phyloP scores from a whole-genome alignment of 2,888 invertebrate species.

The Trichopria drosophilae region DNA sequence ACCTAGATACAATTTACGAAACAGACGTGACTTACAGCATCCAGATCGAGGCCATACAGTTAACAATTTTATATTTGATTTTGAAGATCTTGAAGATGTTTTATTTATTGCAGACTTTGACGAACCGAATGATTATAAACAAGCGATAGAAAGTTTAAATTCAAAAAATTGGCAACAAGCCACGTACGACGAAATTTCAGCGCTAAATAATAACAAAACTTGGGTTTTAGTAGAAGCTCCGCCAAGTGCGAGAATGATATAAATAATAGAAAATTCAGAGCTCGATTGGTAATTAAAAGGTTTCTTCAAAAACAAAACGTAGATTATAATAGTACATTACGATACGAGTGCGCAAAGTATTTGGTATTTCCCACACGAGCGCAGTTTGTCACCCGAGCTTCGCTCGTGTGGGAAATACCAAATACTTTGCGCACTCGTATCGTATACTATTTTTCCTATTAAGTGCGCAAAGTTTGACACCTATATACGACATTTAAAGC shows the following conservation, averaged over 20 bases:
- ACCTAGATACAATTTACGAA: conserved; percentile 8
- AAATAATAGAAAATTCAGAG: conserved; percentile 5
- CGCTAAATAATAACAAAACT: conserved; percentile 12
- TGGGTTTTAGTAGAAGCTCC: conserved; percentile 7
- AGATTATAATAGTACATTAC: no score
- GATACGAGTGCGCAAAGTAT: no score
- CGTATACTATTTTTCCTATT: no score
- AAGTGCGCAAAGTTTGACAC: no score
- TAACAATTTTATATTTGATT: conserved; percentile 11
- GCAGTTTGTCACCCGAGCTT: no score
- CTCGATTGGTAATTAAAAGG: conserved; percentile 14
- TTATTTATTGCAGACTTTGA: conserved; percentile 5
- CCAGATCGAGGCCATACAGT: conserved; percentile 3
- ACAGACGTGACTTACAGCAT: conserved; percentile 1
- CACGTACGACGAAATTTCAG: conserved; percentile 11
- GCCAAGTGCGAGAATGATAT: conserved; percentile 8
- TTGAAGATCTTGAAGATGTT: conserved; percentile 8
- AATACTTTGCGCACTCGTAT: no score
- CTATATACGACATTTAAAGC: no score
- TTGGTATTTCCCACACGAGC: no score
- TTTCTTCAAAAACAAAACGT: conserved; percentile 14
- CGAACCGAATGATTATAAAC: conserved; percentile 1
- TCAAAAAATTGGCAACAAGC: conserved; percentile 5
- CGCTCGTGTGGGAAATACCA: no score
- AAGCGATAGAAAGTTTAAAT: conserved; percentile 4